Conservation (phyloP, 2,888 invertebrate genomes). For the Eristalinus aeneus region DNA sequence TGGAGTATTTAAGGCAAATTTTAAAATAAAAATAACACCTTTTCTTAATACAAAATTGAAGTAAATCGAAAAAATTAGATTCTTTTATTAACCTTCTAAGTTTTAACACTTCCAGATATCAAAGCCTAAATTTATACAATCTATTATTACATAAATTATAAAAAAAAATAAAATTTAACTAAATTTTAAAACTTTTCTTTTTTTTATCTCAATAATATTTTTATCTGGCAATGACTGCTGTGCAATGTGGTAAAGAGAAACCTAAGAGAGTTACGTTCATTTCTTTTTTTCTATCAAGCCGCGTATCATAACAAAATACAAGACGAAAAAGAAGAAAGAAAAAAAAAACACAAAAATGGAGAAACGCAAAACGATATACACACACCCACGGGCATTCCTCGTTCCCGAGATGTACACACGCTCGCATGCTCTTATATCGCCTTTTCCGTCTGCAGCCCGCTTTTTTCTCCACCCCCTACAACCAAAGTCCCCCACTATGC, state of each 20-base stretch:
- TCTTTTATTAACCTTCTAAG: too few relatives aligned
- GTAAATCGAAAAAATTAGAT: too few relatives aligned
- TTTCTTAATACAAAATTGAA: too few relatives aligned
- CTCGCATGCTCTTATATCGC: neutral
- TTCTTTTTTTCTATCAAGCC: neutral
- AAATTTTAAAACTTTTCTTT: too few relatives aligned
- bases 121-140: too few relatives aligned
- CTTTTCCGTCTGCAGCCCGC: slow-evolving; percentile 41
- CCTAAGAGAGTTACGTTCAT: neutral
- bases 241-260: neutral
- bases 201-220: too few relatives aligned
- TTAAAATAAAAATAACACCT: too few relatives aligned
- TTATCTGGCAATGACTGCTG: neutral
- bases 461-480: slow-evolving; percentile 17
- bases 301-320: slow-evolving; percentile 16
- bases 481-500: neutral
- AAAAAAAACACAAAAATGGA: neutral
- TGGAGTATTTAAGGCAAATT: too few relatives aligned
- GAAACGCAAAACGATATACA: neutral
- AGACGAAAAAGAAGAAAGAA: neutral
- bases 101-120: too few relatives aligned
- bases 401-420: neutral
- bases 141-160: too few relatives aligned
- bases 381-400: slow-evolving; percentile 9
- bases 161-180: too few relatives aligned